phyloP scores from a whole-genome alignment of 2,888 invertebrate genomes.

The Chouioia cunea region DNA sequence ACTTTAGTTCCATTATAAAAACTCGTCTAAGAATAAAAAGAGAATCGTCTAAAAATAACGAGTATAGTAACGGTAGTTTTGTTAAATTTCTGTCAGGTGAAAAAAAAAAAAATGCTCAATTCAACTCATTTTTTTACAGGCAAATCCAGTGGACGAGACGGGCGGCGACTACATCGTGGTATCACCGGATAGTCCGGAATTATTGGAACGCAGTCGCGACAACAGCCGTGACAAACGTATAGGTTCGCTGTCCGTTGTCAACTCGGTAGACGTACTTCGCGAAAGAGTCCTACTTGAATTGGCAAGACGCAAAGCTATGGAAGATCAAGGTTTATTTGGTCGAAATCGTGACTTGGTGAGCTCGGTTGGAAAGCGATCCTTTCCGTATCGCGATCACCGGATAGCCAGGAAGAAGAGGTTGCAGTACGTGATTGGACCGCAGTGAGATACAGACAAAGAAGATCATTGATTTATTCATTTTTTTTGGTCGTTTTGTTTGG shows the following conservation, averaged over 20 bases:
- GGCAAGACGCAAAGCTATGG: slow-evolving; percentile 84
- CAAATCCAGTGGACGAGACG: not conserved
- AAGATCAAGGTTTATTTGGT: slow-evolving; percentile 78
- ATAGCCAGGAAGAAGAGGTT: slow-evolving; percentile 10
- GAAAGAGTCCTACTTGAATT: slow-evolving; percentile 85
- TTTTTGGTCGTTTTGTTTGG: not conserved
- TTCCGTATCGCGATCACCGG: slow-evolving; percentile 10
- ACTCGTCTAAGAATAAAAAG: no score
- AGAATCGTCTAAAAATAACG: no score
- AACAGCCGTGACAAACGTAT: slow-evolving; percentile 48
- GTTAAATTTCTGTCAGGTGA: no score
- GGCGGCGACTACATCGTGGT: not conserved
- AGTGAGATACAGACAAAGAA: not conserved
- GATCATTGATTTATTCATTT: slow-evolving; percentile 11
- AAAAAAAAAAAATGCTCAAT: no score
- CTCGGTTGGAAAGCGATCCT: slow-evolving; percentile 80
- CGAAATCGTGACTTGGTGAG: slow-evolving; percentile 82
- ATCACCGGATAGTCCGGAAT: not conserved
- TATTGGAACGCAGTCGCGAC: not conserved
- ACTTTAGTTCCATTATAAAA: no score
- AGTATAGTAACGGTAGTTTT: no score
- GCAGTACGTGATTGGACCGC: no score
- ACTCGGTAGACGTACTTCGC: slow-evolving; percentile 88
- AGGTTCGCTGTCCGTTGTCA: slow-evolving; percentile 83
- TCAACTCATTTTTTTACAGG: not conserved